Evolutionary conservation across 30 jellyfish, hydroid and myxozoan genomes (phyloP).

Genomic region (Aurelia aurita complex sp. Pacific): DNA sequence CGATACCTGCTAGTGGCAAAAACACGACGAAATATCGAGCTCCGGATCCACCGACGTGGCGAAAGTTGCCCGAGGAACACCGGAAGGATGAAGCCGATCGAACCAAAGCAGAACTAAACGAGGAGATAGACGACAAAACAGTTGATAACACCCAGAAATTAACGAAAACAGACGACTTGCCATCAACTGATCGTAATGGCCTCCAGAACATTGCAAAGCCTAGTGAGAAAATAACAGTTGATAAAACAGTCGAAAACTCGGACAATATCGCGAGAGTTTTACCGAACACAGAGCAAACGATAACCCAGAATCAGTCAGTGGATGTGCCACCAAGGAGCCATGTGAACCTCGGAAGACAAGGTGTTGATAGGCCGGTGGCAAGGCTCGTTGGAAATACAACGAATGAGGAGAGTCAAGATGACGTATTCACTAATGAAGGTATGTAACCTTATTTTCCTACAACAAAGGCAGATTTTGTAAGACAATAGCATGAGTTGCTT

Average conservation of each 20-base stretch:
- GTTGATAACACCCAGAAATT: not conserved
- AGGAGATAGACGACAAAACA: not conserved
- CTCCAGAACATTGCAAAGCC: too few species aligned
- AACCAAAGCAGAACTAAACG: not conserved
- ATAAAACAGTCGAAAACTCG: too few species aligned
- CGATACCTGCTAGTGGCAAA: constrained; percentile 4
- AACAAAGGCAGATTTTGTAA: not conserved
- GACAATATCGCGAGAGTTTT: too few species aligned
- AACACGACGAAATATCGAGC: constrained; percentile 34
- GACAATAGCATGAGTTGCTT: not conserved
- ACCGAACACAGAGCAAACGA: too few species aligned
- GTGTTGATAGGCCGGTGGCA: not conserved
- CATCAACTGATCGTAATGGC: too few species aligned
- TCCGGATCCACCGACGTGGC: constrained; percentile 52
- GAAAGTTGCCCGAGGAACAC: not conserved
- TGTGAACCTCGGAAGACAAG: not conserved
- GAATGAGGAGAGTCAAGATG: constrained; percentile 18
- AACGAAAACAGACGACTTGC: not conserved
- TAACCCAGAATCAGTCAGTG: not conserved
- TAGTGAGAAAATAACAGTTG: too few species aligned
- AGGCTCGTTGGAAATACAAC: not conserved
- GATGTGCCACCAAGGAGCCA: not conserved
- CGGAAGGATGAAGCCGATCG: too few species aligned
- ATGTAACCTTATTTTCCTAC: not conserved
- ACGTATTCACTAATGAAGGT: constrained; percentile 10